Conservation (phyloP, 2,797 vertebrate genomes). For the Acestrorhynchus altus region DNA sequence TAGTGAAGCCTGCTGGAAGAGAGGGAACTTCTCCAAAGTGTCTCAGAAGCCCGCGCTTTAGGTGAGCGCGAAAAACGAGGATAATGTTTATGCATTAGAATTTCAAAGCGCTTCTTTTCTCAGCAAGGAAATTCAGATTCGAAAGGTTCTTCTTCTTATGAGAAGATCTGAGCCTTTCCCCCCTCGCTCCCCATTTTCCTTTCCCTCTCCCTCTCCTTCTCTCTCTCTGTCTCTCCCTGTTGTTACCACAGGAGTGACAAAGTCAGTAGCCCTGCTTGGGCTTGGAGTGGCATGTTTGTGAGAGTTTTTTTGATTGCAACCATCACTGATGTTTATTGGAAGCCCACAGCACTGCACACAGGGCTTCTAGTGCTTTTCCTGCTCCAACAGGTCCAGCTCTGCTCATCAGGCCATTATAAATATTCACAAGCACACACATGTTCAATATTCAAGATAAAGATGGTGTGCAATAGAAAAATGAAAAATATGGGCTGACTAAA, state of each 20-base stretch:
- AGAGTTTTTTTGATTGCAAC: conserved; percentile 34
- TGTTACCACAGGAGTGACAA: conserved; percentile 83
- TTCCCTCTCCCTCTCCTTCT: background rate
- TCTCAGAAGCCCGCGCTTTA: conserved; percentile 80
- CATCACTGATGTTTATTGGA: background rate
- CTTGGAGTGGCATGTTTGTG: conserved; percentile 73
- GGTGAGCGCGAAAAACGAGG: conserved; percentile 70
- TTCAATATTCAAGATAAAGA: background rate
- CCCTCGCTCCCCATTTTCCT: conserved; percentile 25
- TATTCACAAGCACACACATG: background rate
- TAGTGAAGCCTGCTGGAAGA: conserved; percentile 76
- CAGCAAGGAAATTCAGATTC: conserved; percentile 85
- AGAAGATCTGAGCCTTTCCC: conserved; percentile 81
- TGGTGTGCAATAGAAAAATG: background rate
- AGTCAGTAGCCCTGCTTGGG: conserved; percentile 79
- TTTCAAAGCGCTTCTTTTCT: conserved; percentile 81
- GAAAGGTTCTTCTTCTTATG: conserved; percentile 82
- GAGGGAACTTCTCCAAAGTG: conserved; percentile 82
- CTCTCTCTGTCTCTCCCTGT: conserved; percentile 21
- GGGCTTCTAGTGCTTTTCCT: background rate
- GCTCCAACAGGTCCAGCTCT: background rate
- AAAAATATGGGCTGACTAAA: too few species aligned
- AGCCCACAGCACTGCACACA: background rate
- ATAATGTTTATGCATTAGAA: conserved; percentile 87
- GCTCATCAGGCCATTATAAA: background rate